Evolutionary conservation across 1,140 invertebrate genomes (phyloP).

Genomic region (Plodia interpunctella): DNA sequence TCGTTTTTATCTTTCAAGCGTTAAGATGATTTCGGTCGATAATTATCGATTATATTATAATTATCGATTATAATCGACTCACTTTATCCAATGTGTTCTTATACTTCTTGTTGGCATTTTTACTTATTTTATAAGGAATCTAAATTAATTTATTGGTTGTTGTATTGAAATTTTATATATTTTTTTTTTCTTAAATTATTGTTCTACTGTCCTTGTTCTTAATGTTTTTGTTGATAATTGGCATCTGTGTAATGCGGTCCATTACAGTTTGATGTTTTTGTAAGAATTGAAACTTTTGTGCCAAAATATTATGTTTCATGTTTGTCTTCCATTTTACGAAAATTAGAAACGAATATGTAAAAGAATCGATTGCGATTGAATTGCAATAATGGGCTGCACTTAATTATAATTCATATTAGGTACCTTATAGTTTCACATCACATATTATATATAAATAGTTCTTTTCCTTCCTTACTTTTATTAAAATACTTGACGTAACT

Average conservation of each 20-base stretch:
- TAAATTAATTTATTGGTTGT: conserved; percentile 78
- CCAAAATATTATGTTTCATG: conserved; percentile 45
- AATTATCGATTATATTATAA: too few relatives aligned
- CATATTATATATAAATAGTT: conserved; percentile 55
- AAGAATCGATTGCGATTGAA: conserved; percentile 3
- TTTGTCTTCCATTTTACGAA: conserved; percentile 61
- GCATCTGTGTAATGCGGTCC: conserved; percentile 66
- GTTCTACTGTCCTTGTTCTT: conserved; percentile 48
- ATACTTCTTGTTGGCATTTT: conserved; percentile 77
- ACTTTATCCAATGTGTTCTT: conserved; percentile 73
- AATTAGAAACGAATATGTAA: not conserved
- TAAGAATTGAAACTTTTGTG: conserved; percentile 29
- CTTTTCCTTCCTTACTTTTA: conserved; percentile 66
- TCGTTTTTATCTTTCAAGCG: conserved; percentile 68
- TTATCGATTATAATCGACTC: conserved; percentile 25
- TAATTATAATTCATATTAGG: conserved; percentile 25
- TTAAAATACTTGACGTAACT: conserved; percentile 68
- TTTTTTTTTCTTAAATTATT: conserved; percentile 72
- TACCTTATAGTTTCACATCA: conserved; percentile 26
- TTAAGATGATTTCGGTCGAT: conserved; percentile 48
- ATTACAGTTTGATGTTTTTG: conserved; percentile 33
- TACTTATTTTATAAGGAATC: conserved; percentile 76
- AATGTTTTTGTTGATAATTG: conserved; percentile 56
- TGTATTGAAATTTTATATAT: conserved; percentile 74
- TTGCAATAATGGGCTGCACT: conserved; percentile 53